phyloP scores from a whole-genome alignment of 2,888 invertebrate genomes.

The Harpalus rufipes region DNA sequence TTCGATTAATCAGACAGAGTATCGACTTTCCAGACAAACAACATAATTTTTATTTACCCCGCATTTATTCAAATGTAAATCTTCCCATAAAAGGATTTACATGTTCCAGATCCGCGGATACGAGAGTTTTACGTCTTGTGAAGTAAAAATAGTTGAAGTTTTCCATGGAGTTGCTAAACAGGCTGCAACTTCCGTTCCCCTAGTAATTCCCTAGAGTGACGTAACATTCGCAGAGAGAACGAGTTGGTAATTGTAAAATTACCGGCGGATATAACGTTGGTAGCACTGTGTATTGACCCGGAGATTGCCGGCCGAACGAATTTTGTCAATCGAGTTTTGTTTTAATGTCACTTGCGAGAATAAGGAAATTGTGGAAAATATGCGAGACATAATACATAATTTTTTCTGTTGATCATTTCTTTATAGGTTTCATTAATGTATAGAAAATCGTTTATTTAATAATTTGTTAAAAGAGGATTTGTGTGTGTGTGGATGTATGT shows the following conservation, averaged over 20 bases:
- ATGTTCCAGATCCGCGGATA: constrained; percentile 14
- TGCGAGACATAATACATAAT: background rate
- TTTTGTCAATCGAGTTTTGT: constrained; percentile 51
- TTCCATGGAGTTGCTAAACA: constrained; percentile 12
- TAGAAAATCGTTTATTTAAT: too few species aligned
- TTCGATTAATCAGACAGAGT: background rate
- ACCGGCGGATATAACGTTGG: constrained; percentile 51
- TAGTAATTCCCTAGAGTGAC: constrained; percentile 33
- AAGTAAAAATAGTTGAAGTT: constrained; percentile 38
- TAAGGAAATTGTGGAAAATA: constrained; percentile 11
- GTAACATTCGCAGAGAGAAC: constrained; percentile 48
- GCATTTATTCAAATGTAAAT: background rate
- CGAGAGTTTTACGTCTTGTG: background rate
- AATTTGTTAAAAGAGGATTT: too few species aligned
- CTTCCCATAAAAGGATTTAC: constrained; percentile 9
- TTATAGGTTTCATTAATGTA: too few species aligned
- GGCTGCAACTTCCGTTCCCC: constrained; percentile 20
- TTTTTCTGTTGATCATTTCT: too few species aligned
- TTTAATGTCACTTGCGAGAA: background rate
- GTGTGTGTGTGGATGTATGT: too few species aligned
- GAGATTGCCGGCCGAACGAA: constrained; percentile 32
- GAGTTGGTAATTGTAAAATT: constrained; percentile 53
- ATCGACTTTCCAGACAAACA: background rate
- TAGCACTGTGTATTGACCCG: constrained; percentile 46
- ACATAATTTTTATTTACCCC: background rate